Evolutionary conservation across 2,888 invertebrate genomes (phyloP).

Genomic region (Ptilodon capucinus): DNA sequence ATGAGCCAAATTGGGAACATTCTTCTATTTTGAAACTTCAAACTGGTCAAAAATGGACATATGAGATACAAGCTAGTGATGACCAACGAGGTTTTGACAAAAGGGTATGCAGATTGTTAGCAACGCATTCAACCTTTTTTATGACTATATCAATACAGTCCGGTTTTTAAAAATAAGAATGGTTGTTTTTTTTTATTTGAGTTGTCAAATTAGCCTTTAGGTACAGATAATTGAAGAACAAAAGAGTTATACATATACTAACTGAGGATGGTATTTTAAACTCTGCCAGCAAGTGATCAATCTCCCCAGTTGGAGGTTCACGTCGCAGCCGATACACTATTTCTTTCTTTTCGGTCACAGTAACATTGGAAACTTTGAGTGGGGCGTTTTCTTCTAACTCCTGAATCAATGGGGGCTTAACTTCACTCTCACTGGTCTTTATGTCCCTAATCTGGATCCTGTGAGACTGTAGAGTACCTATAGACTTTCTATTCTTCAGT

Average conservation of each 20-base stretch:
- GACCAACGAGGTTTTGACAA: too few species aligned
- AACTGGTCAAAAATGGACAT: too few species aligned
- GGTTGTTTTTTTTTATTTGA: too few species aligned
- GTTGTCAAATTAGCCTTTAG: too few species aligned
- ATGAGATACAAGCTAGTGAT: too few species aligned
- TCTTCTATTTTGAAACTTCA: too few species aligned
- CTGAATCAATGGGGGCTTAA: slow-evolving; percentile 81
- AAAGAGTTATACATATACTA: slow-evolving; percentile 56
- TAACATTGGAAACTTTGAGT: slow-evolving; percentile 22
- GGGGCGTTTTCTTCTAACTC: slow-evolving; percentile 70
- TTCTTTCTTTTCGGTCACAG: slow-evolving; percentile 49
- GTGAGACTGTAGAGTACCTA: slow-evolving; percentile 89
- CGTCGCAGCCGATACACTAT: slow-evolving; percentile 84
- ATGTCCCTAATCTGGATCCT: slow-evolving; percentile 88
- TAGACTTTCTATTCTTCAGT: slow-evolving; percentile 87
- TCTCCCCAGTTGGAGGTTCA: slow-evolving; percentile 79
- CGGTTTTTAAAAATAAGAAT: too few species aligned
- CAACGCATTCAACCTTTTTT: too few species aligned
- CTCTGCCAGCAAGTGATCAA: slow-evolving; percentile 82
- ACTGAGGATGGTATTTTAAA: slow-evolving; percentile 84
- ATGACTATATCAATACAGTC: too few species aligned
- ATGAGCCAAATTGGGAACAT: too few species aligned
- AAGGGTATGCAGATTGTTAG: too few species aligned
- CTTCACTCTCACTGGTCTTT: slow-evolving; percentile 62
- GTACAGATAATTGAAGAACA: too few species aligned